phyloP scores from a whole-genome alignment of 2,888 invertebrate genomes.

The Drosophila imparisetae region DNA sequence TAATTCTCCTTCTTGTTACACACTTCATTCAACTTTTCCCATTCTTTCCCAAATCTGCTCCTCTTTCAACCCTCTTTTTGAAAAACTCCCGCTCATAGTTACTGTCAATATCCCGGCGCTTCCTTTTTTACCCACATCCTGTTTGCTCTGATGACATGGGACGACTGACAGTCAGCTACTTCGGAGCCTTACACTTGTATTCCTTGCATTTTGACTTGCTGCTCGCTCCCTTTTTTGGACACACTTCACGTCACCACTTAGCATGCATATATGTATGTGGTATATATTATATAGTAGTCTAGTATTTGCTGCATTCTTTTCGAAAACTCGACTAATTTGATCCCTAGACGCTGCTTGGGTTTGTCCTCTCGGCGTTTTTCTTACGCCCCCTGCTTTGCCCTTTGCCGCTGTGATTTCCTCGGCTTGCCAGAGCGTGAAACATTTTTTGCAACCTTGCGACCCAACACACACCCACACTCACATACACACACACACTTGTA shows the following conservation, averaged over 20 bases:
- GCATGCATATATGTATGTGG: conserved; percentile 38
- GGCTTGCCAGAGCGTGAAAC: conserved; percentile 63
- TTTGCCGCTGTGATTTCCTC: conserved; percentile 56
- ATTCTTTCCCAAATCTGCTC: not conserved
- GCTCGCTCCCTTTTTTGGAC: conserved; percentile 29
- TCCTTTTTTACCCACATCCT: conserved; percentile 48
- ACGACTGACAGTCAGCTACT: conserved; percentile 47
- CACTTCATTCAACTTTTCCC: not conserved
- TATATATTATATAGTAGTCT: conserved; percentile 12
- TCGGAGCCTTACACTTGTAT: conserved; percentile 34
- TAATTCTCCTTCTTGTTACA: not conserved
- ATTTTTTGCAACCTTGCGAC: conserved; percentile 75
- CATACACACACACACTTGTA: conserved; percentile 2
- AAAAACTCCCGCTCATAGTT: conserved; percentile 15
- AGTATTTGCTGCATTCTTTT: conserved; percentile 66
- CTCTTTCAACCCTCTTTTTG: not conserved
- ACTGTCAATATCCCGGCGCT: conserved; percentile 57
- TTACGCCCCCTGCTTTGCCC: conserved; percentile 36
- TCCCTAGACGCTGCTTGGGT: conserved; percentile 72
- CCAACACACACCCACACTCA: conserved; percentile 27
- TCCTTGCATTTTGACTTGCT: conserved; percentile 23
- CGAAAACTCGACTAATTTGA: conserved; percentile 70
- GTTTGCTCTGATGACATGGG: conserved; percentile 58
- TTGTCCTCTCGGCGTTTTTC: conserved; percentile 32
- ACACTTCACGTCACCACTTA: conserved; percentile 61